A percentile compares a stretch with the other conserved stretches of the same genome.
Conservation (phyloP, 2,797 vertebrate genomes). For the Anas acuta region DNA sequence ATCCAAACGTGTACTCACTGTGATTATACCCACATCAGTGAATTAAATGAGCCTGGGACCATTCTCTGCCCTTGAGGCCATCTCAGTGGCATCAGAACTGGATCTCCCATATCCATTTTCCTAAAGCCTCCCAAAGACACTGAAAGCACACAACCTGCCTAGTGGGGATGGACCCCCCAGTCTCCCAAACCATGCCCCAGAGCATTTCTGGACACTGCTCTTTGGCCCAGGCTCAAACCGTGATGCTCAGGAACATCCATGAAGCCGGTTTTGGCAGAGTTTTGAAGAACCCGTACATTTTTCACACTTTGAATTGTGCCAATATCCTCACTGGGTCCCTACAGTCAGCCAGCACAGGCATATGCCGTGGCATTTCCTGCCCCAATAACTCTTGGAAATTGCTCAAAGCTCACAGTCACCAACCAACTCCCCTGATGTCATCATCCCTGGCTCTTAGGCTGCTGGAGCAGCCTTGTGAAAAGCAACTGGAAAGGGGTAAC, state of each 20-base stretch:
- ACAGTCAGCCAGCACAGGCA: fast-evolving
- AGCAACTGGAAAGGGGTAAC: neutral
- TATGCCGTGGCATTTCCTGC: neutral
- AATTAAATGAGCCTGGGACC: constrained; percentile 21
- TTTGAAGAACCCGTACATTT: neutral
- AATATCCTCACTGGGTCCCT: neutral
- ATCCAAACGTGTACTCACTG: neutral
- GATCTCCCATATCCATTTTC: neutral
- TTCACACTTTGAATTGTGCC: neutral
- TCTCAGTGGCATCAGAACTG: too few species aligned
- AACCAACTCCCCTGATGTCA: neutral
- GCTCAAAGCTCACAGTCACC: neutral
- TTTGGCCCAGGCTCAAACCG: neutral
- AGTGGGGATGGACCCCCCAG: neutral
- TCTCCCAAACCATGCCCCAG: neutral
- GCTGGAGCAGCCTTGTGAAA: neutral
- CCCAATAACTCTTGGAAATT: fast-evolving
- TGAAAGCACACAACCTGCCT: neutral
- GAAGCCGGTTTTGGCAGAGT: fast-evolving
- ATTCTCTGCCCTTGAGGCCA: neutral
- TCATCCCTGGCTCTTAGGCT: neutral
- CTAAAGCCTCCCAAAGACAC: neutral
- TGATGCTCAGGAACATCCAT: neutral
- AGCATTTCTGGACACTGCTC: neutral
- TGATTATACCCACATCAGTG: neutral